Percentiles rank a stretch among this genome's conserved stretches.
Evolutionary conservation across 2,797 vertebrate species (phyloP).

Genomic region (Rhinoraja longicauda): DNA sequence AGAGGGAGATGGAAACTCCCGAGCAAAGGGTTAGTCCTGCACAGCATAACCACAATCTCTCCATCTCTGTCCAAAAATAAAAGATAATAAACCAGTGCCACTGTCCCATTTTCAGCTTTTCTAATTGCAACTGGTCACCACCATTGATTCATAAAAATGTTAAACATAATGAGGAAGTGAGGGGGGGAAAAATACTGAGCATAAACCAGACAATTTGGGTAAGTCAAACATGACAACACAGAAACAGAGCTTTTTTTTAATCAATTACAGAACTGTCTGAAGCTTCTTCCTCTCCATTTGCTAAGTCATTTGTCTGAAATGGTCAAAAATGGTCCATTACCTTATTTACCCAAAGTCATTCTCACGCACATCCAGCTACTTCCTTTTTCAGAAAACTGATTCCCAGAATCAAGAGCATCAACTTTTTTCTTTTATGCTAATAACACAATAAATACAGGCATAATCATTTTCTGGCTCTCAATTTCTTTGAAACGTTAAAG

Average conservation of each 20-base stretch:
- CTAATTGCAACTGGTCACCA: neutral
- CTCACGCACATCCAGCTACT: neutral
- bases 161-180: slow-evolving; percentile 11
- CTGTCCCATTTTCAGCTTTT: neutral
- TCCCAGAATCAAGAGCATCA: neutral
- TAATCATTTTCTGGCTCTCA: neutral
- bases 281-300: slow-evolving; percentile 24
- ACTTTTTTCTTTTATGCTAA: neutral
- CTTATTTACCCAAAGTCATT: neutral
- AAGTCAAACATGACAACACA: slow-evolving; percentile 1
- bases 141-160: neutral
- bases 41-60: neutral
- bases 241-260: neutral
- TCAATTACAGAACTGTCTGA: slow-evolving; percentile 33
- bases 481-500: slow-evolving; percentile 3
- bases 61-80: neutral
- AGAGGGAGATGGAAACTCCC: neutral
- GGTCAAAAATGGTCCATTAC: neutral
- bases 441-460: neutral
- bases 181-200: neutral
- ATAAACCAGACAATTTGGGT: slow-evolving; percentile 14
- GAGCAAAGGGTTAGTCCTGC: too few species aligned
- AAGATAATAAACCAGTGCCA: neutral
- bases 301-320: neutral
- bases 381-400: slow-evolving; percentile 9